phyloP scores from a whole-genome alignment of 2,797 vertebrate species.

The Austrolebias charrua region DNA sequence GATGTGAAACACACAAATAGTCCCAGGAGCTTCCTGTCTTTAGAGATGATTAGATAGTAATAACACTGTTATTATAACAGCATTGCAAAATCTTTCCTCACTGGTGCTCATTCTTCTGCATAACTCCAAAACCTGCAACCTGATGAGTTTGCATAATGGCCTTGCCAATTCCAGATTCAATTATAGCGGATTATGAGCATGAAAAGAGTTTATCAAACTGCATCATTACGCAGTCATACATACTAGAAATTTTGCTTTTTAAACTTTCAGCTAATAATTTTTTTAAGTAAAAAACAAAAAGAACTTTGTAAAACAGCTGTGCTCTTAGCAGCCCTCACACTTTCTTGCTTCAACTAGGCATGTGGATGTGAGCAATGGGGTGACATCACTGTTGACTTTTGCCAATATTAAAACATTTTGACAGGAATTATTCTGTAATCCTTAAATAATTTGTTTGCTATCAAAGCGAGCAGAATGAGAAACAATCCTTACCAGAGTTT shows the following conservation, averaged over 20 bases:
- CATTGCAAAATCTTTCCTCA: slow-evolving; percentile 68
- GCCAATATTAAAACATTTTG: slow-evolving; percentile 31
- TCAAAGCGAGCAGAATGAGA: slow-evolving; percentile 5
- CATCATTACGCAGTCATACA: slow-evolving; percentile 10
- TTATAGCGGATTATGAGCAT: slow-evolving; percentile 15
- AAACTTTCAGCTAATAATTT: slow-evolving; percentile 23
- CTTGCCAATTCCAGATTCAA: slow-evolving; percentile 44
- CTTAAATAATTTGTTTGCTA: slow-evolving; percentile 12
- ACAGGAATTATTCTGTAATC: slow-evolving; percentile 23
- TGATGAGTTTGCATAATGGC: slow-evolving; percentile 44
- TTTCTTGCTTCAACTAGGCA: slow-evolving; percentile 47
- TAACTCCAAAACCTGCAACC: slow-evolving; percentile 69
- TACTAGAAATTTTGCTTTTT: slow-evolving; percentile 25
- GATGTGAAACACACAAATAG: slow-evolving; percentile 20
- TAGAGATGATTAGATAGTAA: slow-evolving; percentile 68
- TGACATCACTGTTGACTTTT: slow-evolving; percentile 62
- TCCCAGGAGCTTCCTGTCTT: slow-evolving; percentile 39
- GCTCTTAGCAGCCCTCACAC: slow-evolving; percentile 18
- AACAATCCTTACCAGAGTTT: neutral
- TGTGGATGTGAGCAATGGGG: slow-evolving; percentile 57
- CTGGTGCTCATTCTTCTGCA: slow-evolving; percentile 64
- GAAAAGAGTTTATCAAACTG: slow-evolving; percentile 24
- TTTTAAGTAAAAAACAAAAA: slow-evolving; percentile 10
- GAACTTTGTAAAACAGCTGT: slow-evolving; percentile 20
- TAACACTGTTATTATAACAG: no score